Conservation (phyloP, 2,113 vertebrate genomes). For the Budorcas taxicolor region DNA sequence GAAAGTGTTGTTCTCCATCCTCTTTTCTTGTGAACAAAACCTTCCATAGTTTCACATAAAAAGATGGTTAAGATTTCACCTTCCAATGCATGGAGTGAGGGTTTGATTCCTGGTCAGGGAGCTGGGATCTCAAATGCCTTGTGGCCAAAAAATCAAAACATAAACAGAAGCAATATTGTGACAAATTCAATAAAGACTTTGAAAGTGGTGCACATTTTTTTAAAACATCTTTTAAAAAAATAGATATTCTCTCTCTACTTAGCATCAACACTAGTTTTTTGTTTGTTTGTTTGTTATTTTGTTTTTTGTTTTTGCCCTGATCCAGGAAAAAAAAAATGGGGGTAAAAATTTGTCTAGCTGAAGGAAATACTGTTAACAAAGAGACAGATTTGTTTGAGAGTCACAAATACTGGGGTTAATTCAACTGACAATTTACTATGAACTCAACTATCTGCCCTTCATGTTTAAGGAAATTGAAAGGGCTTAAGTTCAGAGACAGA, state of each 20-base stretch:
- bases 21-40: not conserved
- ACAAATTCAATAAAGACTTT: not conserved
- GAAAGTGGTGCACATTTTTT: not conserved
- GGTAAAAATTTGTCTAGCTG: not conserved
- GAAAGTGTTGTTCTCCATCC: not conserved
- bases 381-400: not conserved
- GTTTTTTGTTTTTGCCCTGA: not conserved
- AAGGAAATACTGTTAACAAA: not conserved
- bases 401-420: not conserved
- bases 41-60: not conserved
- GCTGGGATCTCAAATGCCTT: not conserved
- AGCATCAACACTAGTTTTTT: not conserved
- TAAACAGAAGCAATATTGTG: not conserved
- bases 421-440: not conserved
- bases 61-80: not conserved
- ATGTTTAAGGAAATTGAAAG: not conserved
- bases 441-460: not conserved
- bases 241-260: not conserved
- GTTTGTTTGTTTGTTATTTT: not conserved
- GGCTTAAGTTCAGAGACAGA: not conserved
- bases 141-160: not conserved
- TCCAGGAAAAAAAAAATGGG: not conserved
- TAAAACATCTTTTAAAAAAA: not conserved
- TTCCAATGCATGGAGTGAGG: not conserved
- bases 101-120: not conserved